These are phyloP conservation scores for Thereva unica DNA, from an alignment of 2,888 invertebrate genomes.

Conservation along the genomic window DNA sequence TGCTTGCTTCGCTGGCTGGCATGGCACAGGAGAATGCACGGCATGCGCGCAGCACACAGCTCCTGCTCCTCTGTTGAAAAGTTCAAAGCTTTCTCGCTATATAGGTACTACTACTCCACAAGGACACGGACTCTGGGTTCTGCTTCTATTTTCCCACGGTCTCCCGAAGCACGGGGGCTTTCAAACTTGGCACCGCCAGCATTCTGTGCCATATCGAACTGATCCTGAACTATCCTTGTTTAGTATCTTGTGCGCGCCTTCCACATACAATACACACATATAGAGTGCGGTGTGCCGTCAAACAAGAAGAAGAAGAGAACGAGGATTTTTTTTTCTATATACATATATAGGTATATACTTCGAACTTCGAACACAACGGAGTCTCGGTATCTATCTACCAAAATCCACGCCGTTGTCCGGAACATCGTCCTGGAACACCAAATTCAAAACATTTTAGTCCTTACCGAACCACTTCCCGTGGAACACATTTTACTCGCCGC, in stretches of 20 bases:
- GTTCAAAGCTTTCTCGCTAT: slow-evolving; percentile 27
- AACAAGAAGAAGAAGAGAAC: no score
- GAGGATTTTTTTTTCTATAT: no score
- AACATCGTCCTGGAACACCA: slow-evolving; percentile 20
- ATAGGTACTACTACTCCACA: slow-evolving; percentile 15
- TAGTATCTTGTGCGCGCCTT: slow-evolving; percentile 30
- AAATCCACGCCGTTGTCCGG: slow-evolving; percentile 15
- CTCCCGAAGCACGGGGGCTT: slow-evolving; percentile 13
- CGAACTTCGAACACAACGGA: slow-evolving; percentile 12
- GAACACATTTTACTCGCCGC: slow-evolving; percentile 9
- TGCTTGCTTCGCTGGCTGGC: no score
- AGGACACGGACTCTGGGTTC: slow-evolving; percentile 5
- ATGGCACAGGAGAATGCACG: neutral
- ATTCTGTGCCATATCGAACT: neutral
- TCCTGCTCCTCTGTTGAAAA: slow-evolving; percentile 16
- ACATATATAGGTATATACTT: no score
- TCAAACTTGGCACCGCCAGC: slow-evolving; percentile 5
- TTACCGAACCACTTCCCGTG: slow-evolving; percentile 30
- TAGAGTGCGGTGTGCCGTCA: no score
- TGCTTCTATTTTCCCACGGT: slow-evolving; percentile 3
- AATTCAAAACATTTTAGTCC: slow-evolving; percentile 22
- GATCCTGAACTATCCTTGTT: slow-evolving; percentile 17
- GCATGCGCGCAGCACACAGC: slow-evolving; percentile 23
- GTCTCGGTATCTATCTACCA: slow-evolving; percentile 16
- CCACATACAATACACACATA: neutral